Evolutionary conservation across 2,888 invertebrate species (phyloP).

Genomic region (Eutolmus rufibarbis): DNA sequence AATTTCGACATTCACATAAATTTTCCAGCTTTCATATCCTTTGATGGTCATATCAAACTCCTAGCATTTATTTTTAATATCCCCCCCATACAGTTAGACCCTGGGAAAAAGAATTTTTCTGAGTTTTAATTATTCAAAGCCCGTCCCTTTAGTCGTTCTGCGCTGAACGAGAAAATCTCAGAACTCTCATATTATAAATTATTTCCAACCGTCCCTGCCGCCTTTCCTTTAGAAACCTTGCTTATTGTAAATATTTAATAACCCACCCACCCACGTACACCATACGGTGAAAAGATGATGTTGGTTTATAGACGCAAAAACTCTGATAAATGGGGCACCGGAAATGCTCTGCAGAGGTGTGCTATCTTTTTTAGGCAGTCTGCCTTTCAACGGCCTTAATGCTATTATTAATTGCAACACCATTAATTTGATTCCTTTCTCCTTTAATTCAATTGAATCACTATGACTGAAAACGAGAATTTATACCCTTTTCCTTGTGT

Average conservation of each 20-base stretch:
- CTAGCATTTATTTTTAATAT: slow-evolving; percentile 44
- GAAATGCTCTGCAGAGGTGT: background rate
- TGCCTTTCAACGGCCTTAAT: background rate
- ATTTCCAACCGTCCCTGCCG: slow-evolving; percentile 10
- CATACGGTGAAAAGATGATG: slow-evolving; percentile 47
- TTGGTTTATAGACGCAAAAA: slow-evolving; percentile 11
- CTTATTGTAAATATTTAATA: slow-evolving; percentile 48
- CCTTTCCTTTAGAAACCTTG: slow-evolving; percentile 43
- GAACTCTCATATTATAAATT: slow-evolving; percentile 43
- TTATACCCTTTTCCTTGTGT: background rate
- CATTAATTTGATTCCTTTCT: slow-evolving; percentile 11
- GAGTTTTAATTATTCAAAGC: slow-evolving; percentile 47
- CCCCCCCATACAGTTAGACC: slow-evolving; percentile 15
- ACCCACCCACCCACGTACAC: slow-evolving; percentile 46
- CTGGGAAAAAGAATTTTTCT: slow-evolving; percentile 46
- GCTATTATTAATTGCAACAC: slow-evolving; percentile 28
- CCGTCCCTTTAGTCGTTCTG: slow-evolving; percentile 37
- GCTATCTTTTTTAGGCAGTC: background rate
- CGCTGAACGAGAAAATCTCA: slow-evolving; percentile 27
- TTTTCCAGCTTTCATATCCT: slow-evolving; percentile 43
- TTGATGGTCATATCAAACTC: slow-evolving; percentile 46
- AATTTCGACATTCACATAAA: slow-evolving; percentile 13
- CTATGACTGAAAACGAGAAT: background rate
- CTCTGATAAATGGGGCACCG: background rate
- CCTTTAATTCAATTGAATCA: background rate